phyloP scores from a whole-genome alignment of 2,888 invertebrate species.

The Callyntrura sp. region DNA sequence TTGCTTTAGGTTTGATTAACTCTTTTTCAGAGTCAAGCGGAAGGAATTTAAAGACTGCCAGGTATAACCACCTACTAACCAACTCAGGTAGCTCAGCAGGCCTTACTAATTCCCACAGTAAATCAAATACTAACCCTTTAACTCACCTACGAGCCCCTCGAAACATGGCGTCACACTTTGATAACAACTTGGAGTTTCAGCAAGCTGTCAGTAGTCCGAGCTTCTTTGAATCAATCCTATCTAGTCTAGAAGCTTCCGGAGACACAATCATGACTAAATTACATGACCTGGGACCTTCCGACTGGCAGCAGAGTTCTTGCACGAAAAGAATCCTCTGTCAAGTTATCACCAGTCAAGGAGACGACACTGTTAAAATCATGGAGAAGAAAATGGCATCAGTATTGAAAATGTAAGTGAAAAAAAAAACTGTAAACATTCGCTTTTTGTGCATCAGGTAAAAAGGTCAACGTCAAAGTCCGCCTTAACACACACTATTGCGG shows the following conservation, averaged over 20 bases:
- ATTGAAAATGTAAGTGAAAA: conserved; percentile 89
- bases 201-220: conserved; percentile 78
- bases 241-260: conserved; percentile 84
- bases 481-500: too few species aligned
- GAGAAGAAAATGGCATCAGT: conserved; percentile 93
- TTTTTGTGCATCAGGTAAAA: too few species aligned
- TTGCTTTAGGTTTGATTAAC: conserved; percentile 83
- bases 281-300: conserved; percentile 85
- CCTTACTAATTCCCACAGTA: conserved; percentile 67
- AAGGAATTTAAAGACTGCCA: conserved; percentile 78
- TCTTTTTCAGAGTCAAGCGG: conserved; percentile 81
- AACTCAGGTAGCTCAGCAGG: conserved; percentile 53
- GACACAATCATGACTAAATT: conserved; percentile 85
- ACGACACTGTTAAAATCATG: conserved; percentile 91
- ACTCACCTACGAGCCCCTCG: conserved; percentile 75
- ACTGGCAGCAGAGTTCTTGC: conserved; percentile 92
- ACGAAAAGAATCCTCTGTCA: conserved; percentile 92
- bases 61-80: conserved; percentile 76
- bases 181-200: conserved; percentile 68
- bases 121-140: conserved; percentile 65
- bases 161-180: conserved; percentile 60
- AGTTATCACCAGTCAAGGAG: conserved; percentile 89
- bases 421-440: not conserved
- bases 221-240: conserved; percentile 82
- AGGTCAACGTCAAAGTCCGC: conserved; percentile 57